Percentiles rank a stretch among this genome's conserved stretches.
phyloP scores from a whole-genome alignment of 2,888 invertebrate genomes.

The Anticlea derivata region DNA sequence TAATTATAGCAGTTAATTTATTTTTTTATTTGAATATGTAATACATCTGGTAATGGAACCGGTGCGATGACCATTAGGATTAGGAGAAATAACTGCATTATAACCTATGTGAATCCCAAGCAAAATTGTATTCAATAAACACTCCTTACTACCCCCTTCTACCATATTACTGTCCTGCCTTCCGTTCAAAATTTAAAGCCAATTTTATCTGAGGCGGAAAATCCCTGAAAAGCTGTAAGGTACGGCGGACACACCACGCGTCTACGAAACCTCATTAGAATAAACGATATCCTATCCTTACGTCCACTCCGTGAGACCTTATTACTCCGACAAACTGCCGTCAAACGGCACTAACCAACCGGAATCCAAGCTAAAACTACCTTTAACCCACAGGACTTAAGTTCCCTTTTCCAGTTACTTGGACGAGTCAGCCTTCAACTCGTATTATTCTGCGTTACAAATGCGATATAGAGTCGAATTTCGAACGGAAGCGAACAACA shows the following conservation, averaged over 20 bases:
- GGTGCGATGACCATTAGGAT: neutral
- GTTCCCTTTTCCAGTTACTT: slow-evolving; percentile 42
- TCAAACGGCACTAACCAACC: slow-evolving; percentile 69
- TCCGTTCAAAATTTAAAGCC: slow-evolving; percentile 23
- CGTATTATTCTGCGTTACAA: slow-evolving; percentile 53
- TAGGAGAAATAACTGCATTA: neutral
- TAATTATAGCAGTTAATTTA: slow-evolving; percentile 3
- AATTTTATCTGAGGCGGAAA: slow-evolving; percentile 34
- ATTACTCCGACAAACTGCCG: slow-evolving; percentile 82
- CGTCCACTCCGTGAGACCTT: slow-evolving; percentile 82
- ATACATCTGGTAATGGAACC: neutral
- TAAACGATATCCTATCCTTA: slow-evolving; percentile 83
- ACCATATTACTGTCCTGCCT: slow-evolving; percentile 7
- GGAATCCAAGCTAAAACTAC: slow-evolving; percentile 36
- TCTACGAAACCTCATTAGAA: slow-evolving; percentile 80
- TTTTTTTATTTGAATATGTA: neutral
- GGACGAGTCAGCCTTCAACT: slow-evolving; percentile 20
- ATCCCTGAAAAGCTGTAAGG: slow-evolving; percentile 44
- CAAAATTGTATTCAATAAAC: neutral
- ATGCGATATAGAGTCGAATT: slow-evolving; percentile 53
- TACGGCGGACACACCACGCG: slow-evolving; percentile 58
- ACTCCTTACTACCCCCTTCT: slow-evolving; percentile 2
- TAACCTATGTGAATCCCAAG: neutral
- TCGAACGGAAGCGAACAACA: slow-evolving; percentile 56
- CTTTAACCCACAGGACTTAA: slow-evolving; percentile 47